Conservation (phyloP, 1,140 invertebrate species). For the Spodoptera frugiperda region DNA sequence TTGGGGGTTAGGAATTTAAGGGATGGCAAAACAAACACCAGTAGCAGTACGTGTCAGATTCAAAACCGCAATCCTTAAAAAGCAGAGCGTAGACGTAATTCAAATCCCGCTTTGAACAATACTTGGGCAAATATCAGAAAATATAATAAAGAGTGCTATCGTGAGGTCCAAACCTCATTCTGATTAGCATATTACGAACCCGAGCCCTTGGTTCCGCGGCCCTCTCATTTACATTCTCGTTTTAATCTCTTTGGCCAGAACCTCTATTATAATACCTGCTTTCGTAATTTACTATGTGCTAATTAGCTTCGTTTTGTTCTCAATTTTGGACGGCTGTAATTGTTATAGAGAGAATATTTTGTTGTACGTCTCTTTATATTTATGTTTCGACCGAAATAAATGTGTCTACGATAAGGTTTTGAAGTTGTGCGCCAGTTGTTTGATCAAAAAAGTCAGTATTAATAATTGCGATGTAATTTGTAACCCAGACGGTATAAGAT, state of each 20-base stretch:
- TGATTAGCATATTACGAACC: conserved; percentile 5
- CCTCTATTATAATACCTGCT: neutral
- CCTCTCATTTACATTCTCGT: conserved; percentile 2
- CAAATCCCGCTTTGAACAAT: neutral
- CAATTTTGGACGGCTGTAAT: neutral
- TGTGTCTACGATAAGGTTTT: too few relatives aligned
- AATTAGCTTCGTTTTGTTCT: neutral
- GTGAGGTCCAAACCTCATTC: too few relatives aligned
- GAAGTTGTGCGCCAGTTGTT: too few relatives aligned
- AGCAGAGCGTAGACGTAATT: neutral
- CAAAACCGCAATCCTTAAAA: neutral
- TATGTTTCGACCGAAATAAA: too few relatives aligned
- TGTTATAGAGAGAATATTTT: too few relatives aligned
- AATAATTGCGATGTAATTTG: too few relatives aligned
- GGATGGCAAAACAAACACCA: neutral
- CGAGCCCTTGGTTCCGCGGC: neutral
- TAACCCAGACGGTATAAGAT: too few relatives aligned
- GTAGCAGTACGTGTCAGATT: neutral
- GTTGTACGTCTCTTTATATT: too few relatives aligned
- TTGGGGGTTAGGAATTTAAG: too few relatives aligned
- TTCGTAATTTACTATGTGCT: neutral
- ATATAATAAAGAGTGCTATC: conserved; percentile 23
- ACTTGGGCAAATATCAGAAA: conserved; percentile 9
- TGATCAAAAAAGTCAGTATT: too few relatives aligned
- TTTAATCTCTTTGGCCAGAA: neutral